Conservation (phyloP, 2,797 vertebrate species). For the Liasis olivaceus region DNA sequence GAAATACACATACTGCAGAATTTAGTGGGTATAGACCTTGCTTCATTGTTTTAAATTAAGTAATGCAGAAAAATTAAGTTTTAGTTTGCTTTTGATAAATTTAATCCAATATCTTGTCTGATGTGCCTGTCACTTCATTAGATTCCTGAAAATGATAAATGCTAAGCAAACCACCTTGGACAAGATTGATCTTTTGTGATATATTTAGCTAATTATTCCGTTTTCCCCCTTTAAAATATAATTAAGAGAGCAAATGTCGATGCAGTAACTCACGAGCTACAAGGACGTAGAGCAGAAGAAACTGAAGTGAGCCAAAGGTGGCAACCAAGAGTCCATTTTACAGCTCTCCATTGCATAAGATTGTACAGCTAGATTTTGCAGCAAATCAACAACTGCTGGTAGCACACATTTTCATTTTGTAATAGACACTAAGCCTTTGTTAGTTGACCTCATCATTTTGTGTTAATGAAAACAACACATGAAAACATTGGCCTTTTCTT, state of each 20-base stretch:
- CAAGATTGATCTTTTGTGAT: constrained; percentile 24
- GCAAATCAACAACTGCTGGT: not conserved
- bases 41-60: constrained; percentile 30
- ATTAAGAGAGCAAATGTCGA: constrained; percentile 31
- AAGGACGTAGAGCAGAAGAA: not conserved
- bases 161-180: constrained; percentile 58
- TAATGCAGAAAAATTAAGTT: constrained; percentile 45
- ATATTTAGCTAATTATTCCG: constrained; percentile 47
- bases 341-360: not conserved
- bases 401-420: not conserved
- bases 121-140: constrained; percentile 60
- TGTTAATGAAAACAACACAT: not conserved
- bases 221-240: constrained; percentile 50
- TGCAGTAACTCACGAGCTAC: not conserved
- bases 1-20: constrained; percentile 34
- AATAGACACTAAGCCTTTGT: not conserved
- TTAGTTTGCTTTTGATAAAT: constrained; percentile 59
- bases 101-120: constrained; percentile 56
- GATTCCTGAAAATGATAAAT: constrained; percentile 51
- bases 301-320: not conserved
- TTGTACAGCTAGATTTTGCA: not conserved
- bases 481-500: not conserved
- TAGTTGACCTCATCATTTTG: not conserved
- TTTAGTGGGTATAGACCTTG: constrained; percentile 44
- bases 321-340: not conserved